Evolutionary conservation across 2,797 vertebrate species (phyloP).

Genomic region (Melanotaenia boesemani): DNA sequence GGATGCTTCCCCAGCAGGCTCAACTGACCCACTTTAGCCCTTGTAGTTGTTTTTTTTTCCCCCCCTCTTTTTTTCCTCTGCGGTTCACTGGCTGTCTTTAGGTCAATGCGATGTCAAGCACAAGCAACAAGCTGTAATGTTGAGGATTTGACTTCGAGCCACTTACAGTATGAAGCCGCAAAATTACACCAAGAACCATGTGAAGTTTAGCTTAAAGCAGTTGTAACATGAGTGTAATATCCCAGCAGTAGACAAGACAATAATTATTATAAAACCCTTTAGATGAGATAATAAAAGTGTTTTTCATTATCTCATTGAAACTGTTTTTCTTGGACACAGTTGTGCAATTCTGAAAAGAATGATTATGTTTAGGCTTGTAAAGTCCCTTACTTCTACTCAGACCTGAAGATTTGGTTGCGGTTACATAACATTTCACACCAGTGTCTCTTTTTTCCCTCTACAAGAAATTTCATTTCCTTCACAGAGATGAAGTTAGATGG

Average conservation of each 20-base stretch:
- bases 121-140: conserved; percentile 38
- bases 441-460: background rate
- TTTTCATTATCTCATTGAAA: background rate
- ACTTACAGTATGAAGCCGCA: conserved; percentile 36
- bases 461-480: background rate
- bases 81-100: conserved; percentile 39
- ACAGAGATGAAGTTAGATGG: background rate
- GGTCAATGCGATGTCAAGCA: conserved; percentile 43
- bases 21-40: conserved; percentile 66
- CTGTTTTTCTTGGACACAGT: background rate
- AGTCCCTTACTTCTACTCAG: background rate
- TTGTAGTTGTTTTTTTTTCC: background rate
- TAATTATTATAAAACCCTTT: background rate
- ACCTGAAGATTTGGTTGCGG: background rate
- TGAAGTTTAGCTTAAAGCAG: background rate
- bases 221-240: conserved; percentile 4
- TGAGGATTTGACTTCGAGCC: conserved; percentile 17
- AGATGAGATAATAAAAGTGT: conserved; percentile 1
- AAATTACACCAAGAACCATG: conserved; percentile 8
- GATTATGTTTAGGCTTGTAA: background rate
- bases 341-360: background rate
- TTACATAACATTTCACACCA: background rate
- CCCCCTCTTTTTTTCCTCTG: conserved; percentile 6
- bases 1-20: conserved; percentile 46
- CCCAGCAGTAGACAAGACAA: background rate